These are phyloP conservation scores for Boulengeromyrus knoepffleri DNA, from an alignment of 2,113 vertebrate genomes.

Conservation along the genomic window DNA sequence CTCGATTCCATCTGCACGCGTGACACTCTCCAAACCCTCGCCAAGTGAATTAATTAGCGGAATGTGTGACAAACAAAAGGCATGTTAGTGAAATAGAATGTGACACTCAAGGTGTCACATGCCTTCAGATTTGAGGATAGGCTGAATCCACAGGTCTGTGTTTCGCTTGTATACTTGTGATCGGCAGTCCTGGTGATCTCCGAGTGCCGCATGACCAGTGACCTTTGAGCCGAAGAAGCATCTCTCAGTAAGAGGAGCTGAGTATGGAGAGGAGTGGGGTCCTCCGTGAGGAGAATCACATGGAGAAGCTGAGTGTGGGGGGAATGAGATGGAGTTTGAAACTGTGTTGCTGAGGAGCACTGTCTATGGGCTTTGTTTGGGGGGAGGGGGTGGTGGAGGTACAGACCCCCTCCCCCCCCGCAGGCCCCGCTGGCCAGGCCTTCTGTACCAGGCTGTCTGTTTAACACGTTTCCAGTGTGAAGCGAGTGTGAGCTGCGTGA, in stretches of 20 bases:
- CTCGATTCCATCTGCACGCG: background rate
- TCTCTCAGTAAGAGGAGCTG: background rate
- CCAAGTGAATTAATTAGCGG: background rate
- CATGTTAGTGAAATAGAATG: background rate
- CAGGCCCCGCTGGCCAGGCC: background rate
- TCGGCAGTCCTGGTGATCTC: background rate
- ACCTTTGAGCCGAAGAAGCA: background rate
- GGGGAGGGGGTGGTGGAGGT: background rate
- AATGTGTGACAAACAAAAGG: slow-evolving; percentile 1
- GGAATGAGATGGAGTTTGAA: background rate
- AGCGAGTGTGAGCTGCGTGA: background rate
- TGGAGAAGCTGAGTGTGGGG: background rate
- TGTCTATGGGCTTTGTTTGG: background rate
- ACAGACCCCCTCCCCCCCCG: too few relatives aligned
- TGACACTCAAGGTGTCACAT: background rate
- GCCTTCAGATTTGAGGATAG: background rate
- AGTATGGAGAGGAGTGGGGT: background rate
- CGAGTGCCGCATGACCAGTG: background rate
- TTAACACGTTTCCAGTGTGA: background rate
- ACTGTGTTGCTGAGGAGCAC: background rate
- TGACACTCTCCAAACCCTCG: background rate
- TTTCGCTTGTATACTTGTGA: background rate
- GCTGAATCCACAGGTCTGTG: background rate
- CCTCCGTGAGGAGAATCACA: background rate
- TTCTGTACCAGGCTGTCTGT: background rate